Evolutionary conservation across 1,140 invertebrate genomes (phyloP), one percentile per base, ranked within the genome.

Genomic region (Popillia japonica): DNA sequence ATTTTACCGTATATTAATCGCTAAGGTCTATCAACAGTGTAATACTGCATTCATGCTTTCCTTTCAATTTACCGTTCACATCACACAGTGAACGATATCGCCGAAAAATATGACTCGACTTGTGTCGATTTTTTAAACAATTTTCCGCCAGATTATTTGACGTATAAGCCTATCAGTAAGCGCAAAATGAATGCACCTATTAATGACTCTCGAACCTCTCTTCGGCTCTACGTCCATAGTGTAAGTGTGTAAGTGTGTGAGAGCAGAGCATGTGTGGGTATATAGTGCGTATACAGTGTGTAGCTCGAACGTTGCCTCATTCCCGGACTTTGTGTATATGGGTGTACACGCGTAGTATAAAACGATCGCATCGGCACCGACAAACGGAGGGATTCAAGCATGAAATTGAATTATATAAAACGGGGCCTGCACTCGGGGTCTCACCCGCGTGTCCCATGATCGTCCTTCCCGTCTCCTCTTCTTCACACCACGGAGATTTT

Each of bases 381-480:
- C 72, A 44, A 74, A 74, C 80, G 80, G 72, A 80, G 79, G 82
- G 82, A 83, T 83, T 77, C 82, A 80, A 81, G 78, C 82, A 81
- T 83, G 82, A 83, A 83, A 83, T 83, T 83, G 82, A 83, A 83
- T 83, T 83, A 83, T 83, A 81, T 78, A 80, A 81, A 78, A 79
- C 79, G 68, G 72, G 41, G 22, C 64, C 64, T 22, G 23, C 14
- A 20, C 7, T 17, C 27, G 6, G 20, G 6, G 61, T 68, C 27
- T 22, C 22, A 34, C 27, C 61, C 61, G 61, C 61, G 61, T 22
- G 8, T 22, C 61, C 61, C 20, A 3, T 22, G 27, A 27, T 34
- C 61, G 61, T 41, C 20, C 23, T 72, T 72, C 34, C 64, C 72
- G 41, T 34, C 72, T 68, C 61, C 59, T 17, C 14, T 68, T 68